phyloP scores from a whole-genome alignment of 2,888 invertebrate genomes.

The Tholera decimalis region DNA sequence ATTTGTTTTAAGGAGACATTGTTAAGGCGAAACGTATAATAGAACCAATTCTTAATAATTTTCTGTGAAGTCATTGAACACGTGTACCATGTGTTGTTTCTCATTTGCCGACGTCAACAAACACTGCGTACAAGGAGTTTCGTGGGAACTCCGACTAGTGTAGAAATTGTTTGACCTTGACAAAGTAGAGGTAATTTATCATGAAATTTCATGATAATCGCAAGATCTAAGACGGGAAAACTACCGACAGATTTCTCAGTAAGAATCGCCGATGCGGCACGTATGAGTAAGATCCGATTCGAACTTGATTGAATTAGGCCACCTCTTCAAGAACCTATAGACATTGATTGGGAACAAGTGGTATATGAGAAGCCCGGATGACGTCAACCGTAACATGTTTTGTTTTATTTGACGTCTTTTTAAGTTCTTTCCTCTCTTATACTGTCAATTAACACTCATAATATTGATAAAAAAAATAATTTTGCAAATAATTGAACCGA shows the following conservation, averaged over 20 bases:
- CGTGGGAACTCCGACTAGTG: conserved; percentile 57
- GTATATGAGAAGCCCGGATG: conserved; percentile 31
- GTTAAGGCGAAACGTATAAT: neutral
- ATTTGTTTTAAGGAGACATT: neutral
- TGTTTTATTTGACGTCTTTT: conserved; percentile 32
- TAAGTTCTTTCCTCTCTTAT: conserved; percentile 5
- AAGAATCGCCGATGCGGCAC: conserved; percentile 15
- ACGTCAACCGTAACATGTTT: conserved; percentile 42
- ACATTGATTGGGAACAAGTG: conserved; percentile 41
- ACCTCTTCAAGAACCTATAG: conserved; percentile 27
- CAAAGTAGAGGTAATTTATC: conserved; percentile 3
- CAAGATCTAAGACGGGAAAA: conserved; percentile 12
- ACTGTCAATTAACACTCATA: conserved; percentile 29
- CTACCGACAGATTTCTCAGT: conserved; percentile 16
- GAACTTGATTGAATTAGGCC: conserved; percentile 49
- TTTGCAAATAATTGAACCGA: too few species aligned
- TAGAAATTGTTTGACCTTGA: conserved; percentile 47
- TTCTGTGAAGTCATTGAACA: conserved; percentile 23
- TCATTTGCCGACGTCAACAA: conserved; percentile 37
- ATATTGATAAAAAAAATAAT: too few species aligned
- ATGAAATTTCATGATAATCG: conserved; percentile 5
- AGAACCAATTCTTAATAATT: neutral
- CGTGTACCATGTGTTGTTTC: conserved; percentile 51
- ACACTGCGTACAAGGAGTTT: conserved; percentile 39
- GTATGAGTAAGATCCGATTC: conserved; percentile 28